Base-by-base conservation (phyloP, 2,797 vertebrate species). In the Holocentrus rufus region DNA sequence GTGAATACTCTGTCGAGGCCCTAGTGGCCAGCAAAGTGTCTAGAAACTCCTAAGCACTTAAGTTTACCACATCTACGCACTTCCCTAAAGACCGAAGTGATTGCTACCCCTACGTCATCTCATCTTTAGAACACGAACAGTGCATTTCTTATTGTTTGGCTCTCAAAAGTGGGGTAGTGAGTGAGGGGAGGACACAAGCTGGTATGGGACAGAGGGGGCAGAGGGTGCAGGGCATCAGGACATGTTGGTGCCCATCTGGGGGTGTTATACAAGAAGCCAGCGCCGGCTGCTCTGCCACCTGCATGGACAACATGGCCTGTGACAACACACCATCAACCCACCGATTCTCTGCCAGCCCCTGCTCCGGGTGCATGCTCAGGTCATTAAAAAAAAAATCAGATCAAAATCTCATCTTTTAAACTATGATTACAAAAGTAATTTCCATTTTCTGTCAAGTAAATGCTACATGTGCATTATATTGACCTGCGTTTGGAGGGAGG, bases 101-200 rank as follows among this genome's bases (percentile, higher is more conserved):
- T 86, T 81, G 74, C 78, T 85, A 88, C 69, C 86, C 88, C 76
- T 81, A 84, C 75, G 50, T 81, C 59, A 60, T 87, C 79, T 89
- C 74, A 55, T 76, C 77, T 75, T 85, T 74, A 83, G 67, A 84
- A 83, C 79, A 90, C 54, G 22, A 85, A 88, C 92, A 90, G 92
- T 92, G 91, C 91, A 89, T 90, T 90, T 89, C 71, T 91, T 65
- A 83, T 84, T 72, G 89, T 90, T 91, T 92, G 90, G 88, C 90
- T 91, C 88, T 91, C 72, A 65, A 74, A 3, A n/a, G 15, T 67
- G 72, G 83, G 76, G 74, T n/a, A 76, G 70, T 82, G 68, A 83
- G 76, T 83, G 81, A 76, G 76, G 84, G 63, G 72, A 70, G 84
- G 80, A 81, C 80, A 71, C 61, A 5, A 82, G 86, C 76, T 80